phyloP scores from a whole-genome alignment of 2,113 vertebrate genomes.

The Cygnus atratus region DNA sequence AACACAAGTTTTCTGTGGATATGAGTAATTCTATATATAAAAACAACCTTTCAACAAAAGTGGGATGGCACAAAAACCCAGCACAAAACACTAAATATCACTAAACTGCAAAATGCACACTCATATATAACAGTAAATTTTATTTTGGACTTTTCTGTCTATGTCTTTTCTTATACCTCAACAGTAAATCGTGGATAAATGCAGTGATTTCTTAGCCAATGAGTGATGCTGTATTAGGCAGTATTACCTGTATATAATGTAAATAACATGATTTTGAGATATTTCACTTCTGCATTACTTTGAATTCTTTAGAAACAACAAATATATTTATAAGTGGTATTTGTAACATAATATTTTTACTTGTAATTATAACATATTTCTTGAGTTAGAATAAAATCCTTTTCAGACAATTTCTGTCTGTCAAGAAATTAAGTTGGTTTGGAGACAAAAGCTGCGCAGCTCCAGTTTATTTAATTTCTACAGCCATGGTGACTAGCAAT shows the following conservation, averaged over 20 bases:
- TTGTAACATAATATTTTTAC: not conserved
- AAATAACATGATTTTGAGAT: not conserved
- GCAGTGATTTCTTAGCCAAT: not conserved
- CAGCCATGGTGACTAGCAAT: constrained; percentile 70
- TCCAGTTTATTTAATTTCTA: constrained; percentile 59
- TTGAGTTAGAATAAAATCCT: not conserved
- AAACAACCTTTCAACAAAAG: not conserved
- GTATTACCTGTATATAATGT: not conserved
- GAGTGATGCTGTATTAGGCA: not conserved
- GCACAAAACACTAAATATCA: not conserved
- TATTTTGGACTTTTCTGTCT: not conserved
- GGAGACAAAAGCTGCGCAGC: constrained; percentile 66
- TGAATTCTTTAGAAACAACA: not conserved
- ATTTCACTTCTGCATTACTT: not conserved
- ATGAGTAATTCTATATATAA: not conserved
- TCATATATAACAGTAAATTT: not conserved
- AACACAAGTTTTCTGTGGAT: not conserved
- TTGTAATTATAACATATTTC: not conserved
- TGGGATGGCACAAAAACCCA: not conserved
- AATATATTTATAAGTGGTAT: not conserved
- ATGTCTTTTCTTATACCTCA: not conserved
- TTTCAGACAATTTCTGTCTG: not conserved
- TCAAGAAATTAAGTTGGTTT: constrained; percentile 56
- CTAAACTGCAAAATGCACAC: not conserved
- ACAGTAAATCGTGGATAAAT: not conserved